phyloP scores from a whole-genome alignment of 2,113 vertebrate species.

The Clupea harengus region DNA sequence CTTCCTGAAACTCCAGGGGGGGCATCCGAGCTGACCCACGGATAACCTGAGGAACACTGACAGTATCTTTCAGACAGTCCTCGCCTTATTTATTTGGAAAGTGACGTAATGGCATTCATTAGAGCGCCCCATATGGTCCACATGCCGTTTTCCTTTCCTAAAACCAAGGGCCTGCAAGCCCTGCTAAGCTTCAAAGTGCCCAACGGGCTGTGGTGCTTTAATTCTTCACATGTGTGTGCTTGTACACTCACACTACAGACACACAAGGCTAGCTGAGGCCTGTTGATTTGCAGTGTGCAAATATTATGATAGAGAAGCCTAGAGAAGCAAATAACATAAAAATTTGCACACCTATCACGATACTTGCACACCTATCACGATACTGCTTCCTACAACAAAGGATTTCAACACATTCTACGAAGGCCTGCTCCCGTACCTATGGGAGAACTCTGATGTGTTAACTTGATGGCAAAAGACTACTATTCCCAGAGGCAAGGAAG shows the following conservation, averaged over 20 bases:
- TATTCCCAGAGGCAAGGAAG: neutral
- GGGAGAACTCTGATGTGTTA: neutral
- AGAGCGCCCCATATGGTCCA: constrained; percentile 55
- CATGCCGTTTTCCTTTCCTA: constrained; percentile 31
- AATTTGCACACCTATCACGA: neutral
- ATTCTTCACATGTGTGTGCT: constrained; percentile 64
- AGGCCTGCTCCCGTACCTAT: neutral
- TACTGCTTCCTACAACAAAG: neutral
- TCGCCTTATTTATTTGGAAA: constrained; percentile 54
- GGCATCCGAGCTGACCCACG: neutral
- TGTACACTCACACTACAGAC: constrained; percentile 35
- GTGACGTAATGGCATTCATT: constrained; percentile 62
- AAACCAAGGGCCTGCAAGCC: constrained; percentile 17
- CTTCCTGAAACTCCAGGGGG: neutral
- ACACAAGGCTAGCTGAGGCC: constrained; percentile 44
- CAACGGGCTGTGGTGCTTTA: constrained; percentile 51
- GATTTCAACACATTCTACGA: neutral
- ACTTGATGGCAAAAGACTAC: neutral
- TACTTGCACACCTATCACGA: neutral
- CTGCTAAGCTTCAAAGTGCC: constrained; percentile 60
- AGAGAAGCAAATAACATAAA: neutral
- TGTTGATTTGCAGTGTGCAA: constrained; percentile 63
- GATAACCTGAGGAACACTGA: constrained; percentile 34
- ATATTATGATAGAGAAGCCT: constrained; percentile 59
- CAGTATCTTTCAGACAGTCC: constrained; percentile 37